These are phyloP conservation scores for Dusona sp. DNA, from an alignment of 2,888 invertebrate genomes.

Conservation along the genomic window DNA sequence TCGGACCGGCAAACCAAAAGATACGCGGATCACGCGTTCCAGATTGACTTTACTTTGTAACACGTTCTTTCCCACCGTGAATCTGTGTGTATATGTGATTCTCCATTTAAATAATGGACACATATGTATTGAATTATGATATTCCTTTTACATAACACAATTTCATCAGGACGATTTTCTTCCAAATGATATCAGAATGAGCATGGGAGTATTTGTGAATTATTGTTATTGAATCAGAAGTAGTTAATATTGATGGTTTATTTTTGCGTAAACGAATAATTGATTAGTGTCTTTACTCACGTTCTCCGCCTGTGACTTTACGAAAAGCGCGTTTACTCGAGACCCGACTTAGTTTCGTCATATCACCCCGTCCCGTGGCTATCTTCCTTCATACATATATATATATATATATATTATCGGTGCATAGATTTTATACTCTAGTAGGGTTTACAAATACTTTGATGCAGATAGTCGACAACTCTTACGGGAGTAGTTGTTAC, in stretches of 20 bases:
- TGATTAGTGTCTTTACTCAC: background rate
- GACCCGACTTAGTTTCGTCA: slow-evolving; percentile 16
- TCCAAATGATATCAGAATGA: background rate
- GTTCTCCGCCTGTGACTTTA: slow-evolving; percentile 32
- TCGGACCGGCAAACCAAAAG: slow-evolving; percentile 81
- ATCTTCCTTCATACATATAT: slow-evolving; percentile 2
- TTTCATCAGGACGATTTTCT: background rate
- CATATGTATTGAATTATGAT: background rate
- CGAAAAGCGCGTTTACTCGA: slow-evolving; percentile 41
- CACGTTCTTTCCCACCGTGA: slow-evolving; percentile 53
- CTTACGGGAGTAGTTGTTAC: no score
- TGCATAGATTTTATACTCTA: background rate
- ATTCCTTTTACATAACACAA: background rate
- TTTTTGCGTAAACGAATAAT: background rate
- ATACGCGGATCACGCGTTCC: slow-evolving; percentile 74
- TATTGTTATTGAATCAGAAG: background rate
- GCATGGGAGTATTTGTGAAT: background rate
- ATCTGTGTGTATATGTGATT: slow-evolving; percentile 26
- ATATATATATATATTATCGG: no score
- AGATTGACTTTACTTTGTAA: slow-evolving; percentile 68
- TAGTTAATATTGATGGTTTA: slow-evolving; percentile 9
- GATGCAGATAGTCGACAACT: background rate
- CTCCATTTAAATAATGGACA: background rate
- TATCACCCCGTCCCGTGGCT: slow-evolving; percentile 50
- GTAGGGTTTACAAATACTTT: background rate